Evolutionary conservation across 2,113 vertebrate species (phyloP), one percentile per base, ranked within the genome.

Genomic region (Anhinga rufa): DNA sequence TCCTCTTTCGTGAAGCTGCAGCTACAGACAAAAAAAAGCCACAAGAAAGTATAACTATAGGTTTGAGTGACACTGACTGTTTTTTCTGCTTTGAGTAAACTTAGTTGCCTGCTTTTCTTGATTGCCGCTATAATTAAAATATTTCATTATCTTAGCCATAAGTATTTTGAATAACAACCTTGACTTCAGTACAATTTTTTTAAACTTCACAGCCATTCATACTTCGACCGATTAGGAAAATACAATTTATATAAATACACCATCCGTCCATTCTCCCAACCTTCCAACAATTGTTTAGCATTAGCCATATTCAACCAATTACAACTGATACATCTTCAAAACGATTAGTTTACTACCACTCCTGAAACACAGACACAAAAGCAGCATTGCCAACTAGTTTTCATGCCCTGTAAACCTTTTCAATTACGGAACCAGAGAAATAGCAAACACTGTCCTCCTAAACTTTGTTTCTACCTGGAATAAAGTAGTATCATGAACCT

Each of bases 1-100:
- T 93, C 99, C 99, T 97, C 99, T 98, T 95, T 99, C 99, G 17
- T 99, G 99, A 22, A 99, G 98, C 95, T 99, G 99, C 86, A 99
- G 97, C 99, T 99, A 92, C 12, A 91, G 52, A 70, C 38, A 58
- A 18, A 88, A 46, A 93, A 3, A 48, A 14, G 5, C 1, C 15
- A 71, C 10, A 95, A 61, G 18, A 10, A 82, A 61, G 28, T 24
- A 0, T 61, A 86, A 96, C 10, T 24, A 52, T 0, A 77, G 7
- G 22, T 52, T 92, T 75, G 55, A 84, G 17, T 19, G 42, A 78
- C 51, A 91, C 6, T 51, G 40, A 69, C 4, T 38, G 57, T 14
- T 61, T 74, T 21, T 88, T 44, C 34, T 62, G 22, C 24, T 88
- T 80, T 77, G 32, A 86, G 18, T 55, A 65, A 82, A 75, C 17